A percentile compares a stretch with the other conserved stretches of the same genome.
Conservation (phyloP, 2,113 vertebrate species). For the Callospermophilus lateralis region DNA sequence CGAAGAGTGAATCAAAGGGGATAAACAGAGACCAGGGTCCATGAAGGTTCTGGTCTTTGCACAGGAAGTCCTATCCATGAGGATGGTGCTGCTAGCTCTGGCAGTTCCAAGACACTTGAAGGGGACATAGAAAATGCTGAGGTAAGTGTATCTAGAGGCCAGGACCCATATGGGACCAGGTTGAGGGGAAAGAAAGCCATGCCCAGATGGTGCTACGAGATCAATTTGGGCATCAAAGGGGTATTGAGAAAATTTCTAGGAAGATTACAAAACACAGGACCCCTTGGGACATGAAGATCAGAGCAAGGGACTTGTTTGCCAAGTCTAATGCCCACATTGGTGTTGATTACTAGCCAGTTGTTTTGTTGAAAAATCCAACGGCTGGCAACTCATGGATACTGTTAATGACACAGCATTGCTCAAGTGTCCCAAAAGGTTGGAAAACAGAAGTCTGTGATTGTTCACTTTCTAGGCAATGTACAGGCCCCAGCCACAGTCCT, state of each 20-base stretch:
- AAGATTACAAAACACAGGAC: not conserved
- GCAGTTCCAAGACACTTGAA: not conserved
- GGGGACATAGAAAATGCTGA: not conserved
- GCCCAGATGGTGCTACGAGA: not conserved
- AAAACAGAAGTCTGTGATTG: not conserved
- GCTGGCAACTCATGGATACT: not conserved
- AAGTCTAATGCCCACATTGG: not conserved
- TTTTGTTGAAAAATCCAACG: not conserved
- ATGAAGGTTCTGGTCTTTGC: not conserved
- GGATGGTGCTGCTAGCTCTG: not conserved
- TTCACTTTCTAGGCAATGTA: not conserved
- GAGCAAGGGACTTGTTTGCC: not conserved
- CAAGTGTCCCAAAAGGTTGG: not conserved
- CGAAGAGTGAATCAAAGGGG: not conserved
- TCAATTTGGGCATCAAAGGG: not conserved
- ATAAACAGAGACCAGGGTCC: not conserved
- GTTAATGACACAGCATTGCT: not conserved
- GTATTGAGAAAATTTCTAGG: not conserved
- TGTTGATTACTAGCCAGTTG: not conserved
- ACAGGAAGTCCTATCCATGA: not conserved
- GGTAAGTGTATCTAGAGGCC: not conserved
- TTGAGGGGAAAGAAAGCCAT: not conserved
- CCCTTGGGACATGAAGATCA: not conserved
- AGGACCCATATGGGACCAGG: not conserved
- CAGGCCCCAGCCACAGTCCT: not conserved